phyloP scores from a whole-genome alignment of 2,113 vertebrate genomes.

The Tupaia tana region DNA sequence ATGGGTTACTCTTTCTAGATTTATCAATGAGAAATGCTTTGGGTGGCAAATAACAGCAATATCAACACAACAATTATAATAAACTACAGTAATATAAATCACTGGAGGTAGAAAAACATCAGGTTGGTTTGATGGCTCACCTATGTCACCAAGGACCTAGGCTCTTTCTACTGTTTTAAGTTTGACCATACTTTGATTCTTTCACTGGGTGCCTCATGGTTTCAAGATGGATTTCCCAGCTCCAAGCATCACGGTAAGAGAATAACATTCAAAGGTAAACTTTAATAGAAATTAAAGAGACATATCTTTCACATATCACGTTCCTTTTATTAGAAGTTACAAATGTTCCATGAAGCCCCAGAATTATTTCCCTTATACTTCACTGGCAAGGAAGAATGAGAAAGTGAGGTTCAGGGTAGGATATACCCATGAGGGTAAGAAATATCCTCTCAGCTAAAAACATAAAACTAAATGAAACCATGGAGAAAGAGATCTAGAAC shows the following conservation, averaged over 20 bases:
- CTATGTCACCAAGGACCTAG: neutral
- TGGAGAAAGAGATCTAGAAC: neutral
- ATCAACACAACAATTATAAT: neutral
- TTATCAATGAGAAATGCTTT: neutral
- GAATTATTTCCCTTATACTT: neutral
- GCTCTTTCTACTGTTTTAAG: neutral
- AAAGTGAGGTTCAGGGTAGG: neutral
- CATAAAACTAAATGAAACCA: neutral
- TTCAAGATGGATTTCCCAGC: neutral
- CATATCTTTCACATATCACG: neutral
- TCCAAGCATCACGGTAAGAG: neutral
- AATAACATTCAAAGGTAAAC: neutral
- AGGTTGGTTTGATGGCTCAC: neutral
- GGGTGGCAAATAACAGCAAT: neutral
- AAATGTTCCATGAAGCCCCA: neutral
- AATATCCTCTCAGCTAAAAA: neutral
- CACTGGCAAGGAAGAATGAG: neutral
- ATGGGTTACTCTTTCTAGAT: neutral
- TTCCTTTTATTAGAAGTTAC: constrained; percentile 1
- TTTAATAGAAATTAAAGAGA: neutral
- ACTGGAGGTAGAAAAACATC: neutral
- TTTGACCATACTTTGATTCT: neutral
- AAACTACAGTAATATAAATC: neutral
- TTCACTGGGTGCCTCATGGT: neutral
- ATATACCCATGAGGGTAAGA: neutral